These are phyloP conservation scores for Actinia tenebrosa DNA, from an alignment of 64 coral and sea anemone species.

Conservation along the genomic window DNA sequence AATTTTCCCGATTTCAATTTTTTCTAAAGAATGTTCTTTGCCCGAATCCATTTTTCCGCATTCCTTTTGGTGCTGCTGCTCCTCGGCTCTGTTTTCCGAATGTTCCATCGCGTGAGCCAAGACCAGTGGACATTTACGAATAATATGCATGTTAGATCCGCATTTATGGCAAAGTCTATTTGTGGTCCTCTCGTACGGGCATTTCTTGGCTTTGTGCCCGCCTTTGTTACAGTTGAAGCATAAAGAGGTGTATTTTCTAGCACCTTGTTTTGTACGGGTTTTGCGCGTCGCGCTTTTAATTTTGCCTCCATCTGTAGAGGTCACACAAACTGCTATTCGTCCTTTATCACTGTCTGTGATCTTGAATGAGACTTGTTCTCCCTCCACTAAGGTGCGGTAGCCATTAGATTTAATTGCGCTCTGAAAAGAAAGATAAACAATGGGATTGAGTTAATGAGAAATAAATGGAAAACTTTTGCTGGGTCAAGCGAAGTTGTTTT, in stretches of 20 bases:
- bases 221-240: conserved; percentile 84
- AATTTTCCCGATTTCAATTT: background rate
- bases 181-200: conserved; percentile 60
- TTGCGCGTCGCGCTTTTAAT: conserved; percentile 56
- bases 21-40: background rate
- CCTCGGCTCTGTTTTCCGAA: background rate
- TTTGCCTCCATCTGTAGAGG: conserved; percentile 53
- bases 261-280: conserved; percentile 63
- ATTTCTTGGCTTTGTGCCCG: conserved; percentile 76
- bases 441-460: background rate
- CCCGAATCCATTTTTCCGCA: background rate
- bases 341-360: conserved; percentile 72
- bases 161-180: conserved; percentile 71
- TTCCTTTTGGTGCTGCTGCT: background rate
- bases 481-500: too few relatives aligned
- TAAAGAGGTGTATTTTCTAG: conserved; percentile 72
- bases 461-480: background rate
- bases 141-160: conserved; percentile 62
- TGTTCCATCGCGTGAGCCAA: background rate
- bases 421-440: conserved; percentile 32
- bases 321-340: conserved; percentile 67
- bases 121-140: conserved; percentile 70
- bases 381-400: conserved; percentile 69
- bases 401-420: conserved; percentile 81
- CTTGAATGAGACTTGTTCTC: conserved; percentile 71